Evolutionary conservation across 2,888 invertebrate genomes (phyloP), one percentile per base, ranked within the genome.

Genomic region (Meteorus colon): DNA sequence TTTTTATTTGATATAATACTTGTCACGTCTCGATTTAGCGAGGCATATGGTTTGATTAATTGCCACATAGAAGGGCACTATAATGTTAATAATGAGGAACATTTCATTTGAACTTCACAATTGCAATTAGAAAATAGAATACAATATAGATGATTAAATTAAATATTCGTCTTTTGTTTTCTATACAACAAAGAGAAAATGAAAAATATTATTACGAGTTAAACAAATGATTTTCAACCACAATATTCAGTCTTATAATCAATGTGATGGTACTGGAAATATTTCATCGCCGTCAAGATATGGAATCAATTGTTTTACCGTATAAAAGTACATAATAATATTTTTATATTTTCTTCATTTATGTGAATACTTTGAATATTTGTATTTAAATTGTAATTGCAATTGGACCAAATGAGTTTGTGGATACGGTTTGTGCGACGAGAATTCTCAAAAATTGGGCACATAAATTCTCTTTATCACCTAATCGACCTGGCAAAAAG

Each of bases 401-500:
- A 60, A 63, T 63, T 63, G 63, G 34, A 63, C 6, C n/a, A 4
- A 63, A 29, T 63, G 63, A 63, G 31, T 14, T 29, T 63, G 29
- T 63, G 63, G 34, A 34, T 63, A 63, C 34, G 63, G 63, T 63
- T 63, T 63, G 51, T 29, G 65, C 24, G 27, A 45, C 70, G 59
- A 74, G 29, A 67, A 74, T 41, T 67, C 59, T 74, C 67, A 66
- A 60, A 24, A 59, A 55, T 66, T 41, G 55, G 31, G 31, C 63
- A 63, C 31, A 63, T 63, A 63, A 63, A 63, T 29, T 76, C 48
- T 34, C 19, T 60, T 24, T 31, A 41, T 70, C 65, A 74, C 76
- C 34, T 73, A 60, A 67, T 75, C 79, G 77, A 80, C 75, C 79
- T 80, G 80, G 79, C 77, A 65, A 67, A 48, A 74, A 72, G 59